A percentile compares a stretch with the other conserved stretches of the same genome.
Evolutionary conservation across 2,797 vertebrate species (phyloP).

Genomic region (Dryobates pubescens): DNA sequence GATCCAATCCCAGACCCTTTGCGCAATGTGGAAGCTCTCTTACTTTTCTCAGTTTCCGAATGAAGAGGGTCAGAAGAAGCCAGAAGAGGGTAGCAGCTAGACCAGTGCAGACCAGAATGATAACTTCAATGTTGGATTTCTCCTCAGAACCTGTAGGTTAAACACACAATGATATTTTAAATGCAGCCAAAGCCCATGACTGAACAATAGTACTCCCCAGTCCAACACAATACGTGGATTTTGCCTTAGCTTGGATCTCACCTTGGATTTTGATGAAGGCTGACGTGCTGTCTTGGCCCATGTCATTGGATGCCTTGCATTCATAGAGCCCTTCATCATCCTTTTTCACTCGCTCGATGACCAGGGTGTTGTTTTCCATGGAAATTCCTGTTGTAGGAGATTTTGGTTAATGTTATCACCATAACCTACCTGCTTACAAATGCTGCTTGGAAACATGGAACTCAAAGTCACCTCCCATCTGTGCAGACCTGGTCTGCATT

Average conservation of each 20-base stretch:
- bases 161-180: not conserved
- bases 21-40: not conserved
- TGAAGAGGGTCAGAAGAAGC: conserved; percentile 94
- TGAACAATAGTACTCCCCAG: not conserved
- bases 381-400: conserved; percentile 83
- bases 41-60: conserved; percentile 92
- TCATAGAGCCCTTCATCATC: conserved; percentile 91
- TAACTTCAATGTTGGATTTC: conserved; percentile 90
- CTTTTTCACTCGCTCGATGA: conserved; percentile 91
- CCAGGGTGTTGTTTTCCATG: conserved; percentile 79
- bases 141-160: conserved; percentile 84
- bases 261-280: conserved; percentile 87
- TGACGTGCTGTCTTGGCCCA: conserved; percentile 83
- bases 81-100: conserved; percentile 93
- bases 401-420: not conserved
- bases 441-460: not conserved
- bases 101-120: conserved; percentile 92
- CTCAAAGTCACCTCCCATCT: not conserved
- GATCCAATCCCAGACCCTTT: not conserved
- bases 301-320: conserved; percentile 84
- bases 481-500: rapidly evolving
- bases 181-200: not conserved
- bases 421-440: not conserved
- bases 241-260: conserved; percentile 61
- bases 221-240: rapidly evolving